Evolutionary conservation across 30 jellyfish, hydroid and myxozoan genomes (phyloP).

Genomic region (Aurelia aurita complex sp. Pacific): DNA sequence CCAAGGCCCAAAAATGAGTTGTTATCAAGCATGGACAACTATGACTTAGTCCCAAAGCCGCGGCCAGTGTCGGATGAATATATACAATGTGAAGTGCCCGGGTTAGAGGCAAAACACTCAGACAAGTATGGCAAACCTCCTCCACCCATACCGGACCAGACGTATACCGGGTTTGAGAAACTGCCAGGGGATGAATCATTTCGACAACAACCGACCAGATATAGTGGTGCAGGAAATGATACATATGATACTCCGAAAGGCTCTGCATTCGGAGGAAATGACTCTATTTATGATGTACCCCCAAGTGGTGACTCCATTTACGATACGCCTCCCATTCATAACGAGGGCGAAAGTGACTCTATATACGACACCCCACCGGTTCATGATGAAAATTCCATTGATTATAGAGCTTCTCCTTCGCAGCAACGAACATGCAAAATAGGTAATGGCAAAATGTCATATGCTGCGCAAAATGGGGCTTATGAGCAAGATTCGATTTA

Average conservation of each 20-base stretch:
- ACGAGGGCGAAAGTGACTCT: conserved; percentile 10
- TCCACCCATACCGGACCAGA: conserved; percentile 68
- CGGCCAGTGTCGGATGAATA: conserved; percentile 1
- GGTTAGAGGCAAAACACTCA: too few relatives aligned
- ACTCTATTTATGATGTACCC: conserved; percentile 28
- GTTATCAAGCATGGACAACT: background rate
- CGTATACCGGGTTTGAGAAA: conserved; percentile 57
- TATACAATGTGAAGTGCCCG: background rate
- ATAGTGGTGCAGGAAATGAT: conserved; percentile 3
- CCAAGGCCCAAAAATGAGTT: conserved; percentile 10
- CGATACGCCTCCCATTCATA: conserved; percentile 26
- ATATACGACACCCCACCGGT: conserved; percentile 61
- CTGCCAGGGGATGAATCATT: conserved; percentile 22
- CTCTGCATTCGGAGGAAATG: background rate
- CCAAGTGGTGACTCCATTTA: conserved; percentile 9
- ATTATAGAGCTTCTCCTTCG: background rate
- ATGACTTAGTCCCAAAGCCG: conserved; percentile 63
- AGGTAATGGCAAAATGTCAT: background rate
- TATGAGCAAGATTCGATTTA: background rate
- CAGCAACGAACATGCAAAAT: background rate
- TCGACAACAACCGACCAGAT: conserved; percentile 11
- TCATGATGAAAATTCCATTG: background rate
- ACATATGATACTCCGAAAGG: background rate
- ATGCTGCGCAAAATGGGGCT: background rate
- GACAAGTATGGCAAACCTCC: conserved; percentile 19